Percentiles rank a stretch among this genome's conserved stretches.
Evolutionary conservation across 2,797 vertebrate species (phyloP).

Genomic region (Calcarius lapponicus): DNA sequence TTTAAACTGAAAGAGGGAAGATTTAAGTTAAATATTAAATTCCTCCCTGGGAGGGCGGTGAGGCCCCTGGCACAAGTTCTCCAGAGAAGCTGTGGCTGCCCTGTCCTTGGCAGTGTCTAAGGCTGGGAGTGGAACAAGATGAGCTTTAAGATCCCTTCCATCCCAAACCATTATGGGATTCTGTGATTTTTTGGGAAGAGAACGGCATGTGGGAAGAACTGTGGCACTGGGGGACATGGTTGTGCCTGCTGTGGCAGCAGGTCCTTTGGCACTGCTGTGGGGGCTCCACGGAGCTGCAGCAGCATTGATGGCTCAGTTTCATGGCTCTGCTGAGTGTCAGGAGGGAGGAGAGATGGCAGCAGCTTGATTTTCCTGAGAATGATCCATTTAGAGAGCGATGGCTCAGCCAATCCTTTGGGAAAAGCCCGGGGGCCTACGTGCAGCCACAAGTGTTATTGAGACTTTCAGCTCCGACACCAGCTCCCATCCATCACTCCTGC

Average conservation of each 20-base stretch:
- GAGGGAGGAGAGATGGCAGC: not conserved
- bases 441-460: not conserved
- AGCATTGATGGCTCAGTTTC: not conserved
- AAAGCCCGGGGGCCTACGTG: not conserved
- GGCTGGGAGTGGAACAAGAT: not conserved
- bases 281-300: not conserved
- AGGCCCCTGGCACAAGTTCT: not conserved
- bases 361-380: not conserved
- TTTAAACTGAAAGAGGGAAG: not conserved
- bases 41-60: not conserved
- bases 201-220: rapidly evolving
- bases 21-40: not conserved
- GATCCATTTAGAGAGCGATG: not conserved
- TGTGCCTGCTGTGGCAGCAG: not conserved
- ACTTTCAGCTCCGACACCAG: not conserved
- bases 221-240: rapidly evolving
- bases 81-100: not conserved
- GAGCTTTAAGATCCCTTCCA: not conserved
- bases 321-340: not conserved
- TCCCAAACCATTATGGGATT: not conserved
- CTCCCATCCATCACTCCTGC: not conserved
- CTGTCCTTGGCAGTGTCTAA: not conserved
- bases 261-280: not conserved
- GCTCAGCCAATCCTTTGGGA: not conserved
- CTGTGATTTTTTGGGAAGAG: not conserved